These are phyloP conservation scores for Ranitomeya imitator DNA, from an alignment of 2,113 vertebrate genomes.

Conservation along the genomic window DNA sequence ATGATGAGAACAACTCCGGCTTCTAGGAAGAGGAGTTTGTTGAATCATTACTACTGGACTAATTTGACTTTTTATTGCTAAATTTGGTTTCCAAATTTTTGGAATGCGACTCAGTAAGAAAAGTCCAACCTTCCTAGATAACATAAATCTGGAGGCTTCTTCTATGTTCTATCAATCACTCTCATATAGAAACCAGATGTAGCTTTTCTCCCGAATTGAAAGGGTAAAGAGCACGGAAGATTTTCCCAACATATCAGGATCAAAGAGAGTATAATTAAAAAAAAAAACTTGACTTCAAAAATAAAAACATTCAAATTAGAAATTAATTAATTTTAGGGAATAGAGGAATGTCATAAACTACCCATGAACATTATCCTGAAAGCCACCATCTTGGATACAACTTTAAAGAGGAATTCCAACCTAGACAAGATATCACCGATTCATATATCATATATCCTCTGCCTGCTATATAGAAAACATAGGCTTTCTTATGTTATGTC, in stretches of 20 bases:
- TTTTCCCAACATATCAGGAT: background rate
- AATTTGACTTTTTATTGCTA: constrained; percentile 61
- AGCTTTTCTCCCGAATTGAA: background rate
- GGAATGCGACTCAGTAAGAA: background rate
- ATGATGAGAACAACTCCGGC: constrained; percentile 65
- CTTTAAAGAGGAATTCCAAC: too few species aligned
- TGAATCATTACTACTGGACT: constrained; percentile 69
- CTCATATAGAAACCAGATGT: background rate
- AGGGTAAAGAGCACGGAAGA: background rate
- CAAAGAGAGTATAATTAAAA: background rate
- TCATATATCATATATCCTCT: too few species aligned
- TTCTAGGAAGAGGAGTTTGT: constrained; percentile 64
- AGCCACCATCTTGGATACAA: too few species aligned
- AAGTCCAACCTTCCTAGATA: background rate
- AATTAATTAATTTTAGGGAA: background rate
- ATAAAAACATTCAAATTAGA: background rate
- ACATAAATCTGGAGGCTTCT: background rate
- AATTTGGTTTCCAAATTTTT: background rate
- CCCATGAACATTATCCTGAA: too few species aligned
- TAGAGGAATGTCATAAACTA: background rate
- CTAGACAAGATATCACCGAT: too few species aligned
- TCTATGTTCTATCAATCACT: background rate
- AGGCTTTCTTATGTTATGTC: too few species aligned
- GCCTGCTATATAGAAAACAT: too few species aligned
- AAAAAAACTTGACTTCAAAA: background rate